Evolutionary conservation across 2,797 vertebrate species (phyloP).

Genomic region (Hippopotamyrus pictus): DNA sequence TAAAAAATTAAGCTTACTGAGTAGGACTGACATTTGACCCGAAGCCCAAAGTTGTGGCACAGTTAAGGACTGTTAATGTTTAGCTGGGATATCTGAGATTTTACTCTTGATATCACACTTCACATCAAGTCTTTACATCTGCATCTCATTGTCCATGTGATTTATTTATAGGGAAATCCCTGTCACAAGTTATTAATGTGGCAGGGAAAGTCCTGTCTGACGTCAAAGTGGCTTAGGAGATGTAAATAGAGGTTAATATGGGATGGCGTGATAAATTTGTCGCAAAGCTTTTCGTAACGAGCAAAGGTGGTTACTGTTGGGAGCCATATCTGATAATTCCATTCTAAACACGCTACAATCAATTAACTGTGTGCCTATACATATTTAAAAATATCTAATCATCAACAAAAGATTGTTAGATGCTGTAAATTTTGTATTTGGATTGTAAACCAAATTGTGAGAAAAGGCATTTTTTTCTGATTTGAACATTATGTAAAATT

Average conservation of each 20-base stretch:
- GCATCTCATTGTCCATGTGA: background rate
- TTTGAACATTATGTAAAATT: background rate
- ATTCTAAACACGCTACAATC: background rate
- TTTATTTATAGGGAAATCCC: background rate
- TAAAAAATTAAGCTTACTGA: constrained; percentile 50
- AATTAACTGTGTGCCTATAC: background rate
- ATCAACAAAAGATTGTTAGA: background rate
- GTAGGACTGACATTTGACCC: constrained; percentile 39
- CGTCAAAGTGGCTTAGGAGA: background rate
- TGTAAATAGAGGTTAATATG: background rate
- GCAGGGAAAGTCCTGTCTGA: background rate
- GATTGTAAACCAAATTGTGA: background rate
- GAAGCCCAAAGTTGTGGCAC: background rate
- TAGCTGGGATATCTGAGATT: background rate
- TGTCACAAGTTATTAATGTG: background rate
- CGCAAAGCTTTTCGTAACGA: constrained; percentile 28
- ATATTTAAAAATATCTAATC: background rate
- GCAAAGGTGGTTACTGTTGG: background rate
- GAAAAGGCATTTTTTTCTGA: background rate
- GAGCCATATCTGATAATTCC: background rate
- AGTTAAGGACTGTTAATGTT: background rate
- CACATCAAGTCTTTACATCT: background rate
- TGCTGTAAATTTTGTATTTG: background rate
- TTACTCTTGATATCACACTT: background rate
- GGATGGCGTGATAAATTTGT: background rate